phyloP scores from a whole-genome alignment of 2,797 vertebrate species.

The Enteromius argenteus region DNA sequence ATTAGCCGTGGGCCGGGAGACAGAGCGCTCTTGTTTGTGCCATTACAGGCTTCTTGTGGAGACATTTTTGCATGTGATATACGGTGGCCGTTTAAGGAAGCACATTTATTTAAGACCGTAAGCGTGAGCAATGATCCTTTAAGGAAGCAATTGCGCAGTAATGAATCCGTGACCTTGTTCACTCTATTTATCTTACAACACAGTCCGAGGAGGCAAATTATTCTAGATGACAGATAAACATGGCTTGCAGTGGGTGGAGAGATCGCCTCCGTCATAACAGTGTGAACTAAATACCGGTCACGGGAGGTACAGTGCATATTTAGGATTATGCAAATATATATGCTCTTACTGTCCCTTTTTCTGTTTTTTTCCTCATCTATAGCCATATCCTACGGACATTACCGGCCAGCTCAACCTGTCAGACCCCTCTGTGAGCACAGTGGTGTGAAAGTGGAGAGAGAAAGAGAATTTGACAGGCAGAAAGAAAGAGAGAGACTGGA shows the following conservation, averaged over 20 bases:
- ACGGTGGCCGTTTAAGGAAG: slow-evolving; percentile 35
- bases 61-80: slow-evolving; percentile 38
- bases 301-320: slow-evolving; percentile 6
- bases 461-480: slow-evolving; percentile 52
- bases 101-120: slow-evolving; percentile 33
- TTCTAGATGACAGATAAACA: slow-evolving; percentile 45
- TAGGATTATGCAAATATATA: slow-evolving; percentile 1
- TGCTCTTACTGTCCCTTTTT: slow-evolving; percentile 37
- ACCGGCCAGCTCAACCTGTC: slow-evolving; percentile 97
- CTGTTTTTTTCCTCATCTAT: slow-evolving; percentile 72
- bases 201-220: slow-evolving; percentile 17
- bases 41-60: slow-evolving; percentile 25
- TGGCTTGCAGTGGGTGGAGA: slow-evolving; percentile 46
- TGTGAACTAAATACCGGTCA: neutral
- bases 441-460: slow-evolving; percentile 83
- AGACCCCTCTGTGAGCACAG: slow-evolving; percentile 97
- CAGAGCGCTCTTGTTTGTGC: slow-evolving; percentile 34
- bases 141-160: slow-evolving; percentile 10
- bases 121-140: slow-evolving; percentile 22
- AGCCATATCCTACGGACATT: slow-evolving; percentile 97
- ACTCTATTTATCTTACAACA: slow-evolving; percentile 21
- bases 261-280: slow-evolving; percentile 50
- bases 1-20: slow-evolving; percentile 51
- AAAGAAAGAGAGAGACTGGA: slow-evolving; percentile 47
- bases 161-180: slow-evolving; percentile 49